Base-by-base conservation (phyloP, 2,113 vertebrate genomes). In the Cathartes aura region DNA sequence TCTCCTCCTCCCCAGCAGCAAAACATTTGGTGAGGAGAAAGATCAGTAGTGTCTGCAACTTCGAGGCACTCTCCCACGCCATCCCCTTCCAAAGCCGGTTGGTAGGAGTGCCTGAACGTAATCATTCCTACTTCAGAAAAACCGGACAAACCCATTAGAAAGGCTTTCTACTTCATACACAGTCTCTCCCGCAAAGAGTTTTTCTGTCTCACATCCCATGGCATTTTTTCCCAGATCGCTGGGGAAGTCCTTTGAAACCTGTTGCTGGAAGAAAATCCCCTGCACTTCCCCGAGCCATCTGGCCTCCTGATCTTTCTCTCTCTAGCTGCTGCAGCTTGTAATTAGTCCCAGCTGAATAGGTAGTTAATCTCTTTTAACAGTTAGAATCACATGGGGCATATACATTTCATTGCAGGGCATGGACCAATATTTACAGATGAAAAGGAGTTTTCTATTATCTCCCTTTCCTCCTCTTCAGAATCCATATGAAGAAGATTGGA, bases 261-360 rank as follows among this genome's bases (percentile, higher is more conserved):
- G 36, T 76, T 95, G 71, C 40, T 63, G 27, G 42, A 90, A 85
- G 27, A 90, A 94, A 93, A 93, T 22, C 30, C 62, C 30, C 43
- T 64, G 13, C 30, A 48, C 24, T 75, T 60, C 48, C 90, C 48
- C 1, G 0, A 92, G 38, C 43, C 87, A 75, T 80, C 70, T 90
- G 93, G 53, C 87, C 74, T 91, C 67, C 92, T 92, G 85, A 73
- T 95, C 82, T 92, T 94, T 62, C 30, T n/a, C n/a, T 85, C 56
- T 95, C 58, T 83, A 21, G 8, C 40, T 92, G 79, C 70, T 90
- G 24, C 50, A 86, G 90, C 18, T 70, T 82, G 78, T 92, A 97
- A 97, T 97, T 92, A 93, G 85, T 86, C 95, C 87, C 85, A 93
- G 74, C 5, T 86, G 87, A 97, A 58, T 43, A 68, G 67, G 74